Percentiles rank a stretch among this genome's conserved stretches.
These are phyloP conservation scores for Presbytis comata DNA, from an alignment of 2,797 vertebrate genomes.

Conservation along the genomic window DNA sequence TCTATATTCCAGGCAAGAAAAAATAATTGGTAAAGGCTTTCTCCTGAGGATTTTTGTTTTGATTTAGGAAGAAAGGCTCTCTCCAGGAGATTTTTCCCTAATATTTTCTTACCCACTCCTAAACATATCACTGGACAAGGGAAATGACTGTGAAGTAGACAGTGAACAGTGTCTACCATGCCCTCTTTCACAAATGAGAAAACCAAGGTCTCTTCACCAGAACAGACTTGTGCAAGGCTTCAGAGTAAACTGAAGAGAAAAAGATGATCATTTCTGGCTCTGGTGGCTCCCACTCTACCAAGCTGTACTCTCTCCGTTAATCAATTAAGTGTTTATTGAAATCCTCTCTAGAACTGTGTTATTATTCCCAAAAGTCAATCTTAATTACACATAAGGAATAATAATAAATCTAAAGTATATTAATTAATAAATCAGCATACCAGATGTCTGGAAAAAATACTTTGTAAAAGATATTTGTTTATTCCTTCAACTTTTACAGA, in stretches of 20 bases:
- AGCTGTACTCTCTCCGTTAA: not conserved
- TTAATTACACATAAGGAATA: not conserved
- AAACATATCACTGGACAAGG: not conserved
- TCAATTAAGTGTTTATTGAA: not conserved
- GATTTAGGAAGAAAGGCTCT: not conserved
- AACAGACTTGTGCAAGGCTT: not conserved
- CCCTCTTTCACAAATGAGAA: not conserved
- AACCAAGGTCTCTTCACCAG: not conserved
- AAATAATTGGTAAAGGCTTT: not conserved
- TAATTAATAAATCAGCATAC: not conserved
- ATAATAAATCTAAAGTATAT: not conserved
- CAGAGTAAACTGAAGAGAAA: not conserved
- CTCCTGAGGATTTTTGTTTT: not conserved
- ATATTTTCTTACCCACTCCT: not conserved
- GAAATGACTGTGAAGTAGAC: not conserved
- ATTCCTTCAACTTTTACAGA: constrained; percentile 11
- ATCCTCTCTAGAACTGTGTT: constrained; percentile 2
- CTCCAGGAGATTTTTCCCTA: not conserved
- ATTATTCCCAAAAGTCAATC: not conserved
- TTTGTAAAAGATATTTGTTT: not conserved
- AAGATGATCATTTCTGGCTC: not conserved
- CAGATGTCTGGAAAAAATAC: not conserved
- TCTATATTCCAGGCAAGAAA: not conserved
- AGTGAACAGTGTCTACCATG: not conserved
- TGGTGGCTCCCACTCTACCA: not conserved